Conservation (phyloP, 2,113 vertebrate genomes). For the Maccullochella peelii region DNA sequence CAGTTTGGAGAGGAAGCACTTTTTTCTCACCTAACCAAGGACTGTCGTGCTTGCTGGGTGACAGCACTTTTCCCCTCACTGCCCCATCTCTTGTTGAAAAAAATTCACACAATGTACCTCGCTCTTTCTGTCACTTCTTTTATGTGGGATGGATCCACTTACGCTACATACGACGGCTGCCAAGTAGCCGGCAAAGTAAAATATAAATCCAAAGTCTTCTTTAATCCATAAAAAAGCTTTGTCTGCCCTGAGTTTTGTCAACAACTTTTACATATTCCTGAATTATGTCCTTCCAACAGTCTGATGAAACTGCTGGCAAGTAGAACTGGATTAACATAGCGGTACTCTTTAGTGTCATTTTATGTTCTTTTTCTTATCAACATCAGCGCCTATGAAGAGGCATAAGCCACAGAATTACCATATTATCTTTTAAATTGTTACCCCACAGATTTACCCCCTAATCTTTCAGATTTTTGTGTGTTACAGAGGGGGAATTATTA, state of each 20-base stretch:
- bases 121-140: constrained; percentile 22
- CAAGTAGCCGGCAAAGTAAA: constrained; percentile 11
- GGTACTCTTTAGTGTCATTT: constrained; percentile 13
- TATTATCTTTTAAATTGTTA: background rate
- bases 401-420: constrained; percentile 2
- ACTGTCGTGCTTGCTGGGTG: constrained; percentile 4
- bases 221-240: constrained; percentile 42
- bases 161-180: background rate
- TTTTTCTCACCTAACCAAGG: constrained; percentile 22
- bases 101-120: background rate
- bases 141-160: constrained; percentile 11
- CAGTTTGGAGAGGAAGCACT: constrained; percentile 44
- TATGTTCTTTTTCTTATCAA: constrained; percentile 8
- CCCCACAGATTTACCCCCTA: background rate
- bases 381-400: background rate
- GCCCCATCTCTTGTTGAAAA: constrained; percentile 15
- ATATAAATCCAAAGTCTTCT: constrained; percentile 11
- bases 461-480: background rate
- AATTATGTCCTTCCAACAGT: constrained; percentile 12
- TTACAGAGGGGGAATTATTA: background rate
- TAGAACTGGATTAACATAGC: constrained; percentile 5
- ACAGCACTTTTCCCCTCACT: constrained; percentile 8
- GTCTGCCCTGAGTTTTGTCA: constrained; percentile 32
- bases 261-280: constrained; percentile 33
- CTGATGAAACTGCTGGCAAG: constrained; percentile 49